A percentile compares a stretch with the other conserved stretches of the same genome.
These are phyloP conservation scores for Caenorhabditis macrosperma DNA, from an alignment of 2,888 invertebrate species.

Conservation along the genomic window DNA sequence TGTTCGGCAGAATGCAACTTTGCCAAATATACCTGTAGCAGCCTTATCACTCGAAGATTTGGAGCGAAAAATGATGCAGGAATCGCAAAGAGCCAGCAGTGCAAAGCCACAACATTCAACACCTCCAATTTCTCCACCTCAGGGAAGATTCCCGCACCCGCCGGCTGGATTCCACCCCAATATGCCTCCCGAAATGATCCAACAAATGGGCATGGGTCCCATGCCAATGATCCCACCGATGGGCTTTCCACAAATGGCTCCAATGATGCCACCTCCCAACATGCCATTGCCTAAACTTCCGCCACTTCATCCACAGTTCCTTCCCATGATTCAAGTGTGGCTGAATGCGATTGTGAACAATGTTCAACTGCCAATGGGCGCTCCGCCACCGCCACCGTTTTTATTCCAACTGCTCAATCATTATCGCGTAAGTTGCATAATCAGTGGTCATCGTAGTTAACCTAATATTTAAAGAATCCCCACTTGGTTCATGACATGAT, in stretches of 20 bases:
- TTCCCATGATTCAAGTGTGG: constrained; percentile 65
- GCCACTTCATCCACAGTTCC: constrained; percentile 63
- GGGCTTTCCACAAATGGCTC: constrained; percentile 32
- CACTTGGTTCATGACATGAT: constrained; percentile 50
- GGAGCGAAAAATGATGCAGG: constrained; percentile 42
- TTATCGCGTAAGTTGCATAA: constrained; percentile 42
- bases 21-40: constrained; percentile 23
- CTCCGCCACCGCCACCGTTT: constrained; percentile 66
- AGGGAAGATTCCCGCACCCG: constrained; percentile 37
- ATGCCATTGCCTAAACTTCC: constrained; percentile 49
- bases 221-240: constrained; percentile 28
- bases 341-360: constrained; percentile 52
- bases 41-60: constrained; percentile 55
- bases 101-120: constrained; percentile 1
- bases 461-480: constrained; percentile 37
- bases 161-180: constrained; percentile 43
- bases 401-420: constrained; percentile 55
- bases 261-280: constrained; percentile 37
- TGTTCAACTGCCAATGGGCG: constrained; percentile 57
- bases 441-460: background rate
- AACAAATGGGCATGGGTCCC: constrained; percentile 14
- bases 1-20: background rate
- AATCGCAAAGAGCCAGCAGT: background rate
- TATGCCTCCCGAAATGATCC: constrained; percentile 14
- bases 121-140: background rate